These are phyloP conservation scores for Phacellophora camtschatica DNA, from an alignment of 30 jellyfish, hydroid and myxozoan genomes.

Conservation along the genomic window DNA sequence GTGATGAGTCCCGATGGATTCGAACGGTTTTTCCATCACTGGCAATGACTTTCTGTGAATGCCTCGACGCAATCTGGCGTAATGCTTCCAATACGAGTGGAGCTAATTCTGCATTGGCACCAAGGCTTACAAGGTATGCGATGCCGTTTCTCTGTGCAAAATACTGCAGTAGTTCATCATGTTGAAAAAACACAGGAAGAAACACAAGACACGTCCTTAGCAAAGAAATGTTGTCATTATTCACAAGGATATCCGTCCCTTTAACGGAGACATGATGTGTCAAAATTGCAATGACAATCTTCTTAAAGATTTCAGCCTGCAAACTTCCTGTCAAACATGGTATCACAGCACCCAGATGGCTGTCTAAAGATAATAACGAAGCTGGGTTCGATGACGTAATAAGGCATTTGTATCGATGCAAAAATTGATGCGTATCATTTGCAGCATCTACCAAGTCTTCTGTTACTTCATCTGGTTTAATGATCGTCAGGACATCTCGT, in stretches of 20 bases:
- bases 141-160: slow-evolving; percentile 47
- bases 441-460: slow-evolving; percentile 24
- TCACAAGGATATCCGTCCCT: neutral
- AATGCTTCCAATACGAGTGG: slow-evolving; percentile 16
- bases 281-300: slow-evolving; percentile 22
- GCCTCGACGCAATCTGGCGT: neutral
- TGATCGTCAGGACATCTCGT: neutral
- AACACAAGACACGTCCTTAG: slow-evolving; percentile 8
- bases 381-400: neutral
- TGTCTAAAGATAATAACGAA: neutral
- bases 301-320: slow-evolving; percentile 31
- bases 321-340: slow-evolving; percentile 20
- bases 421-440: slow-evolving; percentile 5
- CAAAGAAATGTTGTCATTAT: neutral
- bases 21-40: slow-evolving; percentile 47
- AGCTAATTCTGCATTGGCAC: neutral
- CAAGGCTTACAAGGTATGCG: neutral
- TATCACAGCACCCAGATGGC: slow-evolving; percentile 15
- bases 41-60: neutral
- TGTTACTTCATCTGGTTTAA: neutral
- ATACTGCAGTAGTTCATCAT: slow-evolving; percentile 5
- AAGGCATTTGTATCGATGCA: slow-evolving; percentile 36
- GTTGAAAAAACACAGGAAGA: neutral
- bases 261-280: neutral
- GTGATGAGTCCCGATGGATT: slow-evolving; percentile 26